Conservation (phyloP, 2,113 vertebrate genomes). For the Crotalus tigris region DNA sequence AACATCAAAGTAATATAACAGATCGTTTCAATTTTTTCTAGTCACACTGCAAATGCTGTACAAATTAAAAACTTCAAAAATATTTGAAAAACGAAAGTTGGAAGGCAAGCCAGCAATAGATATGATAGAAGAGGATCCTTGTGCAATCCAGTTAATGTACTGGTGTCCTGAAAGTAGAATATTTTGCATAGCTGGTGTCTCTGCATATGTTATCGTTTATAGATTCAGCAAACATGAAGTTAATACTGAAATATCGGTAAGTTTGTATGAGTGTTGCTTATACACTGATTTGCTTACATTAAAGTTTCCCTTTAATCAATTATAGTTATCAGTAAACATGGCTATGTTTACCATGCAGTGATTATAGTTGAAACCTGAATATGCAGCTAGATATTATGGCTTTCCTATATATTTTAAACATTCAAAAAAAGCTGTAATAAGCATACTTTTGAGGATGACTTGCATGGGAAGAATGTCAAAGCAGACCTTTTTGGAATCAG, state of each 20-base stretch:
- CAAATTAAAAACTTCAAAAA: constrained; percentile 96
- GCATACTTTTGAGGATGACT: not conserved
- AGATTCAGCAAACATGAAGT: constrained; percentile 93
- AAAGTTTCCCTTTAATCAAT: not conserved
- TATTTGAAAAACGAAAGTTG: constrained; percentile 90
- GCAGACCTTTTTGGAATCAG: not conserved
- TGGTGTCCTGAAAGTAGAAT: constrained; percentile 97
- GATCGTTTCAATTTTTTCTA: constrained; percentile 68
- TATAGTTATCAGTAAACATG: not conserved
- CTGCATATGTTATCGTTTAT: constrained; percentile 91
- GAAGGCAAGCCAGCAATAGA: constrained; percentile 83
- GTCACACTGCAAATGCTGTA: constrained; percentile 98
- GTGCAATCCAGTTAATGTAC: constrained; percentile 92
- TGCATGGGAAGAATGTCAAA: not conserved
- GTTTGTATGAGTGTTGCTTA: constrained; percentile 59
- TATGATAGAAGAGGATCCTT: constrained; percentile 92
- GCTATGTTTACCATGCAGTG: not conserved
- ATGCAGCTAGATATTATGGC: not conserved
- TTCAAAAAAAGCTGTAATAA: not conserved
- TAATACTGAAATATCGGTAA: constrained; percentile 91
- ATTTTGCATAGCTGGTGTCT: constrained; percentile 94
- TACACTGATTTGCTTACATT: not conserved
- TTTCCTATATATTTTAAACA: not conserved
- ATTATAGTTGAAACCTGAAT: not conserved
- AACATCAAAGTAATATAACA: constrained; percentile 19